Percentiles rank a stretch among this genome's conserved stretches.
These are phyloP conservation scores for Chrysolina americana DNA, from an alignment of 2,888 invertebrate species.

Conservation along the genomic window DNA sequence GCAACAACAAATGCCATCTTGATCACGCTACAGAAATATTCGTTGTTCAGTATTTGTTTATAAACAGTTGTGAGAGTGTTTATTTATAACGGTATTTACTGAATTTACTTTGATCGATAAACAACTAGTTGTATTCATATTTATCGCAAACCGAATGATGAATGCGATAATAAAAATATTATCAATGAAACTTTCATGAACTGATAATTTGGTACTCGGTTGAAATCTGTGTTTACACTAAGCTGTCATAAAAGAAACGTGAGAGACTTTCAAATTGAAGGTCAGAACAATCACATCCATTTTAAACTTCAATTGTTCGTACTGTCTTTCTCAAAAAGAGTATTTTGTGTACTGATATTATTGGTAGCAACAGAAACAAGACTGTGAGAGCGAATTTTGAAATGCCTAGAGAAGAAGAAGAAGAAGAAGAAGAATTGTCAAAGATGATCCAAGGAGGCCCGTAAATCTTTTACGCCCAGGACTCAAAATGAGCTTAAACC, in stretches of 20 bases:
- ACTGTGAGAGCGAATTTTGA: no score
- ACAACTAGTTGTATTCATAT: not conserved
- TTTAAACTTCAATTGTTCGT: no score
- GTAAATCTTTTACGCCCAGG: no score
- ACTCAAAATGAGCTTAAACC: no score
- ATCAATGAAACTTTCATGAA: not conserved
- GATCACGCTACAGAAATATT: not conserved
- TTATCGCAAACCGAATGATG: not conserved
- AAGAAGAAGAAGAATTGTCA: no score
- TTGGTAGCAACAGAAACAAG: no score
- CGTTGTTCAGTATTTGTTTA: not conserved
- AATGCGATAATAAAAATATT: not conserved
- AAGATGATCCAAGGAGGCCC: no score
- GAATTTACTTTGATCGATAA: not conserved
- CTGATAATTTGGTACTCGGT: not conserved
- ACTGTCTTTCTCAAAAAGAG: no score
- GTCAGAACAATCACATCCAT: no score
- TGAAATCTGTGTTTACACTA: not conserved
- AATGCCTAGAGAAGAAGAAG: no score
- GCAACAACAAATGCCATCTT: constrained; percentile 1
- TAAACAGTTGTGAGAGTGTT: not conserved
- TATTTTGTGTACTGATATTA: no score
- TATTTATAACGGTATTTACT: not conserved
- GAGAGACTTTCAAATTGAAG: no score
- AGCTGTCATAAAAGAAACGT: not conserved